phyloP scores from a whole-genome alignment of 2,113 vertebrate species.

The Micronycteris hirsuta region DNA sequence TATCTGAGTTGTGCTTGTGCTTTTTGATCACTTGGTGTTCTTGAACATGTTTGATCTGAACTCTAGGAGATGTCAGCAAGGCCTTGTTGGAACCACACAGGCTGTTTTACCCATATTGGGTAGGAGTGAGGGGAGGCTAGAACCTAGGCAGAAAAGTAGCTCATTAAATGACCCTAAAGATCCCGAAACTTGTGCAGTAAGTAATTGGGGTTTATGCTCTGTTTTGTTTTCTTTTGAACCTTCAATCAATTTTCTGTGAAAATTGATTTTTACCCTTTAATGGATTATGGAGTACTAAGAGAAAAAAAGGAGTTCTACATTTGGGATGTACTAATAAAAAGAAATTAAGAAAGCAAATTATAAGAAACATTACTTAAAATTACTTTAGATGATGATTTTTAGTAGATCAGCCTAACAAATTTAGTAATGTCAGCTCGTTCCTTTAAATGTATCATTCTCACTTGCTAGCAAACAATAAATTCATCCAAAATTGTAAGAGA shows the following conservation, averaged over 20 bases:
- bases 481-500: too few relatives aligned
- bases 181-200: neutral
- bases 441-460: too few relatives aligned
- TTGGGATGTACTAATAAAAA: neutral
- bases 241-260: neutral
- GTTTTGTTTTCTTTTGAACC: neutral
- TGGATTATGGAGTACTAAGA: neutral
- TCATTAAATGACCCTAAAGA: neutral
- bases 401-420: too few relatives aligned
- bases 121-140: accelerated
- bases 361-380: too few relatives aligned
- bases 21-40: neutral
- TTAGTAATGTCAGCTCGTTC: too few relatives aligned
- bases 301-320: neutral
- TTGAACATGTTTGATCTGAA: neutral
- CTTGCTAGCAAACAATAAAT: too few relatives aligned
- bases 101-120: accelerated
- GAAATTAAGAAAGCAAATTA: neutral
- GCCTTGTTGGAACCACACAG: neutral
- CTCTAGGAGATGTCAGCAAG: neutral
- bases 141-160: neutral
- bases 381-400: too few relatives aligned
- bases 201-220: neutral
- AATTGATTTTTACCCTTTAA: neutral
- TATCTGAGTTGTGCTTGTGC: neutral